These are phyloP conservation scores for Cantharis nigra DNA, from an alignment of 2,888 invertebrate genomes.

Conservation along the genomic window DNA sequence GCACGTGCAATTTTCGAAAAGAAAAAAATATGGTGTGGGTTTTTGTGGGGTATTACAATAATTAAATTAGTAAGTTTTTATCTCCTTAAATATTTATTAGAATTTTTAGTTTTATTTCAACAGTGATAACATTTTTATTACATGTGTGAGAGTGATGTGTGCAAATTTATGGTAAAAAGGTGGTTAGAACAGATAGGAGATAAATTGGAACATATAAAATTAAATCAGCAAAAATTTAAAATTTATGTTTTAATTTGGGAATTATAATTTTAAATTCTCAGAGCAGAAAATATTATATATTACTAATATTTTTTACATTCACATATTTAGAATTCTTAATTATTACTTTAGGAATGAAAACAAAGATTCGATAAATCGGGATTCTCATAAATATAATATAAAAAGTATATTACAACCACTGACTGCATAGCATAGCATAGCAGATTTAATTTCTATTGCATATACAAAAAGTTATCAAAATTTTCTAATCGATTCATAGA, in stretches of 20 bases:
- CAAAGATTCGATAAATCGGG: too few relatives aligned
- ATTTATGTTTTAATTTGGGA: neutral
- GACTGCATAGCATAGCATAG: too few relatives aligned
- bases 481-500: too few relatives aligned
- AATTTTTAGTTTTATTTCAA: neutral
- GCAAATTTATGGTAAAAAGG: neutral
- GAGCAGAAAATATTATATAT: neutral
- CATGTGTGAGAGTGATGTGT: neutral
- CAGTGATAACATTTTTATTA: neutral
- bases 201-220: neutral
- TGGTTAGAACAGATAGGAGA: neutral
- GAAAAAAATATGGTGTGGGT: neutral
- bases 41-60: neutral
- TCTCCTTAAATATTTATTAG: neutral
- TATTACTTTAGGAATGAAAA: neutral
- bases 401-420: too few relatives aligned
- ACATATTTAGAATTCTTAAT: neutral
- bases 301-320: too few relatives aligned
- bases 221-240: neutral
- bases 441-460: too few relatives aligned
- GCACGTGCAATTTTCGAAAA: neutral
- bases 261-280: neutral
- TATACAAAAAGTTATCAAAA: too few relatives aligned
- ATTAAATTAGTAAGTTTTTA: neutral
- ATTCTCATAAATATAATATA: too few relatives aligned